Percentiles rank a stretch among this genome's conserved stretches.
These are phyloP conservation scores for Epicauta chinensis DNA, from an alignment of 1,140 invertebrate species.

Conservation along the genomic window DNA sequence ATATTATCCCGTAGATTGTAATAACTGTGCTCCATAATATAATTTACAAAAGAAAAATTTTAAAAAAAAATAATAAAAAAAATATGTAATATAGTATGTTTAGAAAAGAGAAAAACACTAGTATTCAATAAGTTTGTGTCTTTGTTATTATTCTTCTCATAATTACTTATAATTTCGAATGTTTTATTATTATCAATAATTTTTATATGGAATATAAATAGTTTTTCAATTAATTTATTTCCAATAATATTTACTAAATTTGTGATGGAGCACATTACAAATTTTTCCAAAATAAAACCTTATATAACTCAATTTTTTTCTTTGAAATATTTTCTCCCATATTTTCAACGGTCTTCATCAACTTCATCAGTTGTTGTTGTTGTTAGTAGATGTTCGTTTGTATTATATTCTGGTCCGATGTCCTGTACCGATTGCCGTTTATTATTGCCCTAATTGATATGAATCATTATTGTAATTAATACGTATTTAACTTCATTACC, in stretches of 20 bases:
- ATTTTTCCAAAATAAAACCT: too few species aligned
- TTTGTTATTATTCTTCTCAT: too few species aligned
- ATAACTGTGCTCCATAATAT: conserved; percentile 21
- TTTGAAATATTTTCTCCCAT: not conserved
- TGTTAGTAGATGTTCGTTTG: too few species aligned
- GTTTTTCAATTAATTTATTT: not conserved
- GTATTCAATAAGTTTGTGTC: too few species aligned
- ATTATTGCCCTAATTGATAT: not conserved
- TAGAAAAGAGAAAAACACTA: conserved; percentile 12
- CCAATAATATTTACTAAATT: too few species aligned
- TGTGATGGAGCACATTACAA: too few species aligned
- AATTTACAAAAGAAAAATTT: not conserved
- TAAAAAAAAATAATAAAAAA: not conserved
- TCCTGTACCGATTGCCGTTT: not conserved
- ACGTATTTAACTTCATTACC: not conserved
- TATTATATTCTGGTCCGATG: not conserved
- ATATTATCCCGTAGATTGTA: conserved; percentile 29
- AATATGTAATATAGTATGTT: conserved; percentile 24
- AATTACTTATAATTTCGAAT: too few species aligned
- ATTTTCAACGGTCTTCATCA: not conserved
- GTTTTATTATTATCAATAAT: not conserved
- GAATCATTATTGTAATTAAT: too few species aligned
- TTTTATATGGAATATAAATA: not conserved
- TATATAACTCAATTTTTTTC: too few species aligned
- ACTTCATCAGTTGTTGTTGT: too few species aligned